A percentile compares a stretch with the other conserved stretches of the same genome.
Evolutionary conservation across 1,140 invertebrate species (phyloP).

Genomic region (Penaeus japonicus): DNA sequence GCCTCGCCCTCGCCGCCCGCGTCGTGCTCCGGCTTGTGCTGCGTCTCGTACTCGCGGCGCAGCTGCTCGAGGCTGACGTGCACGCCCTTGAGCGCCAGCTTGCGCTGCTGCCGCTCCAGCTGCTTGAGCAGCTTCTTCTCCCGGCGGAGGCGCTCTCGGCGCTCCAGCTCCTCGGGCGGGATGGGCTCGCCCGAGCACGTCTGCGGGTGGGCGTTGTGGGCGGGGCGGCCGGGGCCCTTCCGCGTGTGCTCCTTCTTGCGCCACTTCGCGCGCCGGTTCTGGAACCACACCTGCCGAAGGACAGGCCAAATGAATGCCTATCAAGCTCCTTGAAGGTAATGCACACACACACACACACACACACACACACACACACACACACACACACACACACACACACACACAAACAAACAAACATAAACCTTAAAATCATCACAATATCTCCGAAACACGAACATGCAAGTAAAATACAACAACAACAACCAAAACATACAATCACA

Average conservation of each 20-base stretch:
- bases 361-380: no score
- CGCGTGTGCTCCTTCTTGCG: slow-evolving; percentile 99
- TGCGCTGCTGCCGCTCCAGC: slow-evolving; percentile 88
- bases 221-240: slow-evolving; percentile 96
- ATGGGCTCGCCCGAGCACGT: slow-evolving; percentile 98
- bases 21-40: slow-evolving; percentile 60
- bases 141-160: slow-evolving; percentile 81
- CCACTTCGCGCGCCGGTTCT: slow-evolving; percentile 99
- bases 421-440: no score
- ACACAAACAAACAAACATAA: no score
- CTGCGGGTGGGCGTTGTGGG: slow-evolving; percentile 97
- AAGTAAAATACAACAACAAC: no score
- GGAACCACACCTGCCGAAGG: slow-evolving; percentile 94
- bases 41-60: slow-evolving; percentile 75
- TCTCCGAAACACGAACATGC: no score
- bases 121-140: slow-evolving; percentile 85
- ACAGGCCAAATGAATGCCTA: slow-evolving; percentile 37
- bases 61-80: slow-evolving; percentile 85
- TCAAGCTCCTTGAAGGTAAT: neutral
- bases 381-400: no score
- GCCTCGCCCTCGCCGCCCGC: slow-evolving; percentile 54
- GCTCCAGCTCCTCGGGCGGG: slow-evolving; percentile 89
- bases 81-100: slow-evolving; percentile 88
- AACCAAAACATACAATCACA: no score
- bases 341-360: neutral